These are phyloP conservation scores for Calidris pygmaea DNA, from an alignment of 2,113 vertebrate species.

Conservation along the genomic window DNA sequence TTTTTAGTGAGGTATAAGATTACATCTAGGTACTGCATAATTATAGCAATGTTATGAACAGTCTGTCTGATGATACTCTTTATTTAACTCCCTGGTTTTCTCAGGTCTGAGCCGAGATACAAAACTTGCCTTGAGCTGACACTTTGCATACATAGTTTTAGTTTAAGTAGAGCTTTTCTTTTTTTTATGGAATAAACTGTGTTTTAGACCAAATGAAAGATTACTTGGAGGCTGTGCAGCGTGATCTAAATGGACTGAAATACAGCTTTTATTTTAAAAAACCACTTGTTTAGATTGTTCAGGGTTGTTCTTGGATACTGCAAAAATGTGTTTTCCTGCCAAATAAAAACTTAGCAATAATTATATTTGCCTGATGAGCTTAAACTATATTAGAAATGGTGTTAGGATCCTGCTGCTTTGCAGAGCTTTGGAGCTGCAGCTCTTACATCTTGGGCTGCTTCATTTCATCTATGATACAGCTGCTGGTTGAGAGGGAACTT, in stretches of 20 bases:
- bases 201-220: neutral
- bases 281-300: neutral
- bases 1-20: conserved; percentile 23
- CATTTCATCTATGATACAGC: neutral
- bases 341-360: conserved; percentile 33
- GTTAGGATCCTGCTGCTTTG: neutral
- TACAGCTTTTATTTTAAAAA: neutral
- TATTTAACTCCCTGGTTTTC: conserved; percentile 40
- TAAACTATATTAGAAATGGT: neutral
- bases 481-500: neutral
- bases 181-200: neutral
- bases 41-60: conserved; percentile 52
- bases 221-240: neutral
- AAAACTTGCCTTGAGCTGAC: conserved; percentile 21
- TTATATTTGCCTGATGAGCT: conserved; percentile 2
- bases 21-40: conserved; percentile 60
- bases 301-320: neutral
- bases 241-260: neutral
- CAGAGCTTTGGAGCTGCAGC: neutral
- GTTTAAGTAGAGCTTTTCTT: neutral
- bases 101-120: neutral
- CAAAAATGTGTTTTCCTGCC: conserved; percentile 7
- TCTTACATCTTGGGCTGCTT: neutral
- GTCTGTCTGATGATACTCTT: conserved; percentile 45
- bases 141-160: neutral